Evolutionary conservation across 2,888 invertebrate genomes (phyloP), one percentile per base, ranked within the genome.

Genomic region (Aporophyla nigra): DNA sequence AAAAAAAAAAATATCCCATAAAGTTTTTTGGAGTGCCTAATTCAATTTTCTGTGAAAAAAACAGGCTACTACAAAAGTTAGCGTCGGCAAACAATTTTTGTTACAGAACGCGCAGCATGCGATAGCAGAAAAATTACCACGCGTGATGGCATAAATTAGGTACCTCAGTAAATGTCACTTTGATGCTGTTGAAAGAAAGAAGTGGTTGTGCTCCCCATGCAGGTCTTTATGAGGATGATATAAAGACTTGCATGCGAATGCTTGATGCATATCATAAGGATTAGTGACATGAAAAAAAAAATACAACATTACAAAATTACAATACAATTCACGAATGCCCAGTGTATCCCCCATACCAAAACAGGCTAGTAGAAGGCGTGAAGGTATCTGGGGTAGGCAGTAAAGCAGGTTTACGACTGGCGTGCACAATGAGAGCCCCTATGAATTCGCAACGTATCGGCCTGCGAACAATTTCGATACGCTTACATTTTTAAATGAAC

Each of bases 321-420:
- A 53, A 21, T n/a, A 67, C n/a, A 33, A 10, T 53, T 54, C 16
- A 9, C 5, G 3, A 40, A 7, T 19, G 21, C 71, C 14, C 65
- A 78, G 72, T 86, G 71, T 87, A 49, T 51, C 33, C 1, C 56
- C 12, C 16, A n/a, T 61, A n/a, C 79, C 67, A 71, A 75, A 82
- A 72, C 27, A 46, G 67, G 78, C 85, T 86, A 88, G 87, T 85
- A 87, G 82, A 78, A 84, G 69, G 72, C 84, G 80, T 76, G 68
- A 80, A 85, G 82, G 82, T 83, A 78, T 82, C 76, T 77, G 72
- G 76, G 71, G 76, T 72, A 71, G 73, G 80, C 85, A 82, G 81
- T 89, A 88, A 89, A 87, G 80, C 81, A 88, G 56, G 82, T 88
- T 89, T 88, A 89, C 89, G 89, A 89, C 71, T 79, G 71, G 76